Percentiles rank a stretch among this genome's conserved stretches.
phyloP scores from a whole-genome alignment of 1,140 invertebrate species.

The Lepidurus apus region DNA sequence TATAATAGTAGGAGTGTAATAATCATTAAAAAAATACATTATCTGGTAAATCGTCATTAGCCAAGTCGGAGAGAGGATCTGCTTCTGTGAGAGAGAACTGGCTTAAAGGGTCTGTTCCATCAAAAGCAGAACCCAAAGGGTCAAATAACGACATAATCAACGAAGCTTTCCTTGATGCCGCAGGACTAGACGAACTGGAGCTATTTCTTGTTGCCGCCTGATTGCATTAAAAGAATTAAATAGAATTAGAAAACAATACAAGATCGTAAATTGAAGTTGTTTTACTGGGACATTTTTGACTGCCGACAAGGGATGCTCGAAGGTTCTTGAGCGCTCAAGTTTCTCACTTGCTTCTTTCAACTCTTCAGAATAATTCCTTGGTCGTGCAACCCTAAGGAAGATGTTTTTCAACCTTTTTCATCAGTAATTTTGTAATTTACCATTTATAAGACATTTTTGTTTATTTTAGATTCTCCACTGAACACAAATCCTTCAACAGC shows the following conservation, averaged over 20 bases:
- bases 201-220: background rate
- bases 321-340: background rate
- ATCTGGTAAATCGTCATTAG: slow-evolving; percentile 29
- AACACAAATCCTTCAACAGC: too few species aligned
- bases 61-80: slow-evolving; percentile 45
- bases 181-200: slow-evolving; percentile 8
- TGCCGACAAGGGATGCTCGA: background rate
- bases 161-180: background rate
- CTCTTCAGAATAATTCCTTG: background rate
- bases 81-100: slow-evolving; percentile 57
- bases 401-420: background rate
- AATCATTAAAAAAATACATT: background rate
- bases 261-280: background rate
- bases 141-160: slow-evolving; percentile 43
- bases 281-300: background rate
- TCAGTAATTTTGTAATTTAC: background rate
- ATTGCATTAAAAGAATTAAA: too few species aligned
- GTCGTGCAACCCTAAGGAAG: background rate
- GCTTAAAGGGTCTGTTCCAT: slow-evolving; percentile 67
- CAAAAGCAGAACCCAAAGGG: slow-evolving; percentile 56
- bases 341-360: background rate
- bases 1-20: background rate
- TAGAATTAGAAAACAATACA: background rate
- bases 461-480: too few species aligned
- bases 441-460: background rate